Evolutionary conservation across 2,888 invertebrate species (phyloP), one percentile per base, ranked within the genome.

Genomic region (Augiades crinisus): DNA sequence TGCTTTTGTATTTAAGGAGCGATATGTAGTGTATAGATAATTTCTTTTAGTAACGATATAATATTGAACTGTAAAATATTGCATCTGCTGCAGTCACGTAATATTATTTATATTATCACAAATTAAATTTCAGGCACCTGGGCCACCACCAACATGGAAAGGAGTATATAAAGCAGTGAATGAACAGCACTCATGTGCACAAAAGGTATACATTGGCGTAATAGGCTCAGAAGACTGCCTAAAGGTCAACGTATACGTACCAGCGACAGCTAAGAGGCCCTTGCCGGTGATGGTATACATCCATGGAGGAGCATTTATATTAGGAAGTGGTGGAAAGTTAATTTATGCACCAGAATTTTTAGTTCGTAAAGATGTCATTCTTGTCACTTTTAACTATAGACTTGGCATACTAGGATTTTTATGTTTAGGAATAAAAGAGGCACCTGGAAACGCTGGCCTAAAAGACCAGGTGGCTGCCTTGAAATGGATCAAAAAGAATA

Each of bases 381-480:
- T 88, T 58, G 81, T 87, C 0, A 85, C 87, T 1, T 80, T 89
- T 57, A 84, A 88, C 58, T 89, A 89, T 58, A 78, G 88, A 60
- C 69, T 89, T 45, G 85, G 85, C 19, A 70, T 72, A 1, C 64
- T 88, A 8, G 88, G 88, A 1, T 89, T 88, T 47, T 58, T 79
- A 12, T 88, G 88, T 60, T 69, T 89, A 6, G 78, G 80, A 4
- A 85, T 76, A 2, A 73, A 84, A 62, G 86, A 84, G 55, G 88
- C 81, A 0, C 88, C 88, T 5, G 88, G 88, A 1, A 89, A 88
- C 34, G 84, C 84, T 40, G 88, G 82, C 0, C 59, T 89, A 1
- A 87, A 84, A 67, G 88, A 89, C 47, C 88, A 88, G 58, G 65
- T 87, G 30, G 83, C 85, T 31, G 88, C 88, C n/a, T 61, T 89